Percentiles rank a stretch among this genome's conserved stretches.
Evolutionary conservation across 1,140 invertebrate species (phyloP).

Genomic region (Achatina immaculata): DNA sequence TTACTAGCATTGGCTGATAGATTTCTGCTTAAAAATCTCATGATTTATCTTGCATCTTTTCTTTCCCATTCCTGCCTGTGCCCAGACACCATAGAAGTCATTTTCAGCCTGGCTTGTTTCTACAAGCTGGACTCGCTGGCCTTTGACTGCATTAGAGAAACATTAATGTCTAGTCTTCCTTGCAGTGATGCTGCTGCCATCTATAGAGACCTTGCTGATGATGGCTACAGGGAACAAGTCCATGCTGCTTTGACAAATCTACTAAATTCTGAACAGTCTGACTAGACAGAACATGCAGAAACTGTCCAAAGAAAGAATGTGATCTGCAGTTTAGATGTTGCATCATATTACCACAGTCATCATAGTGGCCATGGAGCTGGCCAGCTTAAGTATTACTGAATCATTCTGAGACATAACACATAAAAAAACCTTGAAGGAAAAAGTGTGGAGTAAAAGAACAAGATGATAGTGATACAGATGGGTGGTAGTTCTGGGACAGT

Average conservation of each 20-base stretch:
- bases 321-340: too few relatives aligned
- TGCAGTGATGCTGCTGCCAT: neutral
- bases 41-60: constrained; percentile 3
- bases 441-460: too few relatives aligned
- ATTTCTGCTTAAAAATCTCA: constrained; percentile 20
- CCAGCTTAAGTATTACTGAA: too few relatives aligned
- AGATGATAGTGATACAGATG: too few relatives aligned
- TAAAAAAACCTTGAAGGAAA: too few relatives aligned
- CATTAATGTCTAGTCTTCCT: constrained; percentile 6
- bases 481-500: too few relatives aligned
- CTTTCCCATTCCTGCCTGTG: constrained; percentile 26
- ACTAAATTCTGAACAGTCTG: neutral
- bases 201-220: neutral
- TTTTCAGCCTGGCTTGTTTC: constrained; percentile 32
- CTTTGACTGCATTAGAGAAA: constrained; percentile 23
- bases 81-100: neutral
- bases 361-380: too few relatives aligned
- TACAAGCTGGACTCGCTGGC: constrained; percentile 16
- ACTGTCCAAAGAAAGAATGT: too few relatives aligned
- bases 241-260: neutral
- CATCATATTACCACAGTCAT: too few relatives aligned
- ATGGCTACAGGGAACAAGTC: constrained; percentile 18
- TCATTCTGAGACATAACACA: too few relatives aligned
- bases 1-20: constrained; percentile 26
- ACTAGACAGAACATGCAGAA: too few relatives aligned